Evolutionary conservation across 2,888 invertebrate species (phyloP).

Genomic region (Drosophila dives): DNA sequence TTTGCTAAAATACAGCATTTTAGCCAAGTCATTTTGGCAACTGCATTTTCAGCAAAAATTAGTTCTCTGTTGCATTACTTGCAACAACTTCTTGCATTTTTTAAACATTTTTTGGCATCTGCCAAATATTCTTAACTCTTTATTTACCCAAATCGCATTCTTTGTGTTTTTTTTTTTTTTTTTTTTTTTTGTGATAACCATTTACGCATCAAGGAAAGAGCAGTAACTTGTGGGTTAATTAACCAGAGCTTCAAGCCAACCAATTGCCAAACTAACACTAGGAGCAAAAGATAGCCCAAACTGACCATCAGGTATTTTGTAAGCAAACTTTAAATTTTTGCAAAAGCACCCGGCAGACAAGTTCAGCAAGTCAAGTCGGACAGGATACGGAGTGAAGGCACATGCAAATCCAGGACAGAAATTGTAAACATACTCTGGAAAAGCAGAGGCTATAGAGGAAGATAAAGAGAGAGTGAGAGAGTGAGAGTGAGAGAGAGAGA

Average conservation of each 20-base stretch:
- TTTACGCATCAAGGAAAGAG: constrained; percentile 27
- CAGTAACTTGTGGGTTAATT: constrained; percentile 51
- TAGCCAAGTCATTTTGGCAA: not conserved
- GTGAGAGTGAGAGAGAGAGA: not conserved
- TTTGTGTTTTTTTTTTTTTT: constrained; percentile 4
- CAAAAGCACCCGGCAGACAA: constrained; percentile 25
- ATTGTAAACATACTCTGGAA: constrained; percentile 32
- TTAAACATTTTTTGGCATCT: not conserved
- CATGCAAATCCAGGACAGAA: constrained; percentile 39
- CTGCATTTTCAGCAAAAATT: not conserved
- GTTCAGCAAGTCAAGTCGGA: constrained; percentile 41
- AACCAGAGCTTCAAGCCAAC: constrained; percentile 29
- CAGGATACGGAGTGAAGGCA: not conserved
- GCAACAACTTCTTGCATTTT: no score
- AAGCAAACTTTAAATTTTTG: constrained; percentile 53
- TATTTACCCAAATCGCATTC: not conserved
- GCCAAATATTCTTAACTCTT: not conserved
- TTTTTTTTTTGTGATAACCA: constrained; percentile 17
- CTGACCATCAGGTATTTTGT: constrained; percentile 50
- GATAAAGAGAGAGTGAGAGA: not conserved
- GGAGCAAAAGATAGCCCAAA: constrained; percentile 4
- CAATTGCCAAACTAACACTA: constrained; percentile 2
- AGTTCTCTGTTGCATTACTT: not conserved
- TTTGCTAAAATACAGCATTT: no score
- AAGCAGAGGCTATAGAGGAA: not conserved